A percentile compares a stretch with the other conserved stretches of the same genome.
Evolutionary conservation across 1,140 invertebrate genomes (phyloP).

Genomic region (Ruditapes philippinarum): DNA sequence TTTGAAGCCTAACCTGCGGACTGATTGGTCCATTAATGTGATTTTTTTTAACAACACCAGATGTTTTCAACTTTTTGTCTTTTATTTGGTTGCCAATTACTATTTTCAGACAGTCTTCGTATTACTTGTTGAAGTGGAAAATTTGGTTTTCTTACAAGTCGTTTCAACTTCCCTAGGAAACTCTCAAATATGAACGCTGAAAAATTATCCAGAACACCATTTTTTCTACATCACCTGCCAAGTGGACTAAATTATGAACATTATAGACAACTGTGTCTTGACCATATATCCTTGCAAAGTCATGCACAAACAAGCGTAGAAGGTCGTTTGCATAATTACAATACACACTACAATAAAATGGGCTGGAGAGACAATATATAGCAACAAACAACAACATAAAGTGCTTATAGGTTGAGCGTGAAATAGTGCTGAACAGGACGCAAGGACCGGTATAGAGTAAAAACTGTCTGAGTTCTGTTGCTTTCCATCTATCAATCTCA

Average conservation of each 20-base stretch:
- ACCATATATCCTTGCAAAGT: slow-evolving; percentile 78
- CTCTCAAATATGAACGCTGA: slow-evolving; percentile 87
- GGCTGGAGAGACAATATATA: slow-evolving; percentile 77
- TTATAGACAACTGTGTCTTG: slow-evolving; percentile 82
- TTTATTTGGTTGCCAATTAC: background rate
- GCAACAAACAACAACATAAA: slow-evolving; percentile 81
- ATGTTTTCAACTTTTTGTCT: background rate
- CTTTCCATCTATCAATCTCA: too few relatives aligned
- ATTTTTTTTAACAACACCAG: slow-evolving; percentile 32
- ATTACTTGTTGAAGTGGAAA: slow-evolving; percentile 80
- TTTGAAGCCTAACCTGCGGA: background rate
- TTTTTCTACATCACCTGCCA: slow-evolving; percentile 84
- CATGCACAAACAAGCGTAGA: slow-evolving; percentile 75
- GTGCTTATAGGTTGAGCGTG: slow-evolving; percentile 81
- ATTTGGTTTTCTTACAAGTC: too few relatives aligned
- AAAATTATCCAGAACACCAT: slow-evolving; percentile 84
- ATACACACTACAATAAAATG: slow-evolving; percentile 5
- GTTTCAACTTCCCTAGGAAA: slow-evolving; percentile 85
- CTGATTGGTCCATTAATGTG: slow-evolving; percentile 42
- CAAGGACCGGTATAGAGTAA: slow-evolving; percentile 85
- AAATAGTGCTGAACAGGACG: slow-evolving; percentile 78
- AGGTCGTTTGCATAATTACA: slow-evolving; percentile 73
- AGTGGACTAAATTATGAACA: slow-evolving; percentile 84
- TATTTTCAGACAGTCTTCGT: slow-evolving; percentile 76
- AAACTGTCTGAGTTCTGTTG: slow-evolving; percentile 85